These are phyloP conservation scores for Sebastes iracundus DNA, from an alignment of 2,797 vertebrate species.

Conservation along the genomic window DNA sequence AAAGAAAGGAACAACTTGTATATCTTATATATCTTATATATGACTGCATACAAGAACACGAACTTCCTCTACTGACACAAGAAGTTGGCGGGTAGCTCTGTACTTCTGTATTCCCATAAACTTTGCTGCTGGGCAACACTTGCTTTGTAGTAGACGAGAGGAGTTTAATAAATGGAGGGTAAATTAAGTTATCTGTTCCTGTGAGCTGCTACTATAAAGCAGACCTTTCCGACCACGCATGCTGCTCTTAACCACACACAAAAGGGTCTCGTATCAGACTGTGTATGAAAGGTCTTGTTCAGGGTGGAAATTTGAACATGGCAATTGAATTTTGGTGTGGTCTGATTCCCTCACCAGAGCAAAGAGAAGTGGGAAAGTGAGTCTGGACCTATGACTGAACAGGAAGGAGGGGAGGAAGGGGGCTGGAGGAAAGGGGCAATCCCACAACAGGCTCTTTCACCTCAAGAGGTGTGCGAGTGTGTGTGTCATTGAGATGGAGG, in stretches of 20 bases:
- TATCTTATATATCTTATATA: background rate
- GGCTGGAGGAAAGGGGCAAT: slow-evolving; percentile 40
- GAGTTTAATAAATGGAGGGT: slow-evolving; percentile 27
- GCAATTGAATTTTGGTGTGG: slow-evolving; percentile 46
- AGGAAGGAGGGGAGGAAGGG: slow-evolving; percentile 46
- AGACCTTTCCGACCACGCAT: background rate
- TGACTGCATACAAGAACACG: background rate
- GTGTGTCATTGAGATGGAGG: slow-evolving; percentile 43
- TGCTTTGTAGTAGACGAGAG: slow-evolving; percentile 36
- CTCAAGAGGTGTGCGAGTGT: slow-evolving; percentile 71
- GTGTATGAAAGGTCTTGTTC: slow-evolving; percentile 62
- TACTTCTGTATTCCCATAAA: slow-evolving; percentile 40
- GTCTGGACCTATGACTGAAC: slow-evolving; percentile 32
- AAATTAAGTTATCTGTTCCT: slow-evolving; percentile 7
- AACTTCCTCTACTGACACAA: slow-evolving; percentile 39
- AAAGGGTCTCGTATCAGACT: slow-evolving; percentile 27
- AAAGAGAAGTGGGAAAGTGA: slow-evolving; percentile 41
- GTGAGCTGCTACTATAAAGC: background rate
- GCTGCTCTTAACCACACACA: background rate
- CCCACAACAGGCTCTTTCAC: slow-evolving; percentile 79
- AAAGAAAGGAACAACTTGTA: background rate
- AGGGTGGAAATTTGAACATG: slow-evolving; percentile 49
- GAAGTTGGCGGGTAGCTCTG: slow-evolving; percentile 22
- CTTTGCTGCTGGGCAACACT: slow-evolving; percentile 71
- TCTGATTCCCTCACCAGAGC: slow-evolving; percentile 42